Percentiles rank a stretch among this genome's conserved stretches.
Conservation (phyloP, 64 coral and sea anemone species). For the Montipora efflorescens region DNA sequence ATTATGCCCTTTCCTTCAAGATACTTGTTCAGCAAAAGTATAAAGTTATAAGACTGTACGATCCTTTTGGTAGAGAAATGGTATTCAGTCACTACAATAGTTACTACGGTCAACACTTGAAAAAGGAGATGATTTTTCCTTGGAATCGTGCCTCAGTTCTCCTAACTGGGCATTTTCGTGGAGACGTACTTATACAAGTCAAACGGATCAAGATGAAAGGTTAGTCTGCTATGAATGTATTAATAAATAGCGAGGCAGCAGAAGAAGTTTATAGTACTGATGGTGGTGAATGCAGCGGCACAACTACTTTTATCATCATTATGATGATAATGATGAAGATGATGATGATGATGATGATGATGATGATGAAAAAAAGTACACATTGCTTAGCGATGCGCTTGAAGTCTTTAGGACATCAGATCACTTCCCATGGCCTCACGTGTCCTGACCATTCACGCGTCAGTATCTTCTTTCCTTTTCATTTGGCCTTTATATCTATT, state of each 20-base stretch:
- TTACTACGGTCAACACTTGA: background rate
- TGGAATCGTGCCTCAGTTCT: background rate
- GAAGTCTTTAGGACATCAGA: no score
- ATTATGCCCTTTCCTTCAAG: background rate
- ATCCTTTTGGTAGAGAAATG: background rate
- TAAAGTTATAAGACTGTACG: background rate
- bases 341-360: no score
- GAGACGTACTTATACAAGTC: conserved; percentile 6
- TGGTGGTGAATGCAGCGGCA: background rate
- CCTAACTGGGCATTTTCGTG: background rate
- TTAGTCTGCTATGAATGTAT: background rate
- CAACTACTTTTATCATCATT: background rate
- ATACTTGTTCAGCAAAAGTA: background rate
- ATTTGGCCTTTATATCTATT: no score
- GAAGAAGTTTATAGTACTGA: background rate
- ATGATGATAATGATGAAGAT: background rate
- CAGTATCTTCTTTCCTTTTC: no score
- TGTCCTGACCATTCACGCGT: no score
- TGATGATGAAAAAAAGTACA: no score
- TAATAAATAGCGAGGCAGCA: no score
- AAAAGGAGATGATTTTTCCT: background rate
- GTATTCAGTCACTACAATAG: background rate
- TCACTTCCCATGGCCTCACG: no score
- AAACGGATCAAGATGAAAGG: background rate
- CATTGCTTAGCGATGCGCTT: no score